Evolutionary conservation across 2,113 vertebrate species (phyloP).

Genomic region (Gymnocephalus cernua): DNA sequence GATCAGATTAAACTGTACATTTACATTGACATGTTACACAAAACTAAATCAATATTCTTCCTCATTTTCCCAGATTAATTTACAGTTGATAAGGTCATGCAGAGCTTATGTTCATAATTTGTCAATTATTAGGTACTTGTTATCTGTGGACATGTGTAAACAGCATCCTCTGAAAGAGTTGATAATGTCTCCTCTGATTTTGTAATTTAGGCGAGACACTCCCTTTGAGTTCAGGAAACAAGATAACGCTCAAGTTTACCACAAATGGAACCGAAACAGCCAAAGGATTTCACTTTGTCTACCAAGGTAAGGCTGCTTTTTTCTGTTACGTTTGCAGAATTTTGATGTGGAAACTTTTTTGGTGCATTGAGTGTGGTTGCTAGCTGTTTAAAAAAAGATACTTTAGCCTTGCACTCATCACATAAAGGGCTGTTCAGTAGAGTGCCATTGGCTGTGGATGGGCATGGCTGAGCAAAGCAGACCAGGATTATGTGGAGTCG

Average conservation of each 20-base stretch:
- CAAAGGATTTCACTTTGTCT: conserved; percentile 99
- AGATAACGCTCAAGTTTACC: conserved; percentile 94
- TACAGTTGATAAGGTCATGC: not conserved
- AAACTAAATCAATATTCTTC: not conserved
- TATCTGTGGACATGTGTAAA: not conserved
- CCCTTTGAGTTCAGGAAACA: conserved; percentile 96
- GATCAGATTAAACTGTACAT: not conserved
- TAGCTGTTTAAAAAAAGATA: not conserved
- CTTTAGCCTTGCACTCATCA: conserved; percentile 27
- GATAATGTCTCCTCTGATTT: conserved; percentile 13
- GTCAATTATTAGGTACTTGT: not conserved
- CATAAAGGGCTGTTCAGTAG: conserved; percentile 38
- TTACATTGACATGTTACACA: not conserved
- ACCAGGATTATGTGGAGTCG: conserved; percentile 44
- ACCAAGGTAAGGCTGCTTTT: conserved; percentile 90
- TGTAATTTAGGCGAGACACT: conserved; percentile 93
- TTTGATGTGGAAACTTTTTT: conserved; percentile 7
- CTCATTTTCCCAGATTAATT: not conserved
- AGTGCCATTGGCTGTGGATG: conserved; percentile 33
- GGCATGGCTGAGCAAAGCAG: conserved; percentile 41
- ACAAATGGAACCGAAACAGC: conserved; percentile 93
- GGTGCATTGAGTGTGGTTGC: conserved; percentile 23
- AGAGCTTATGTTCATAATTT: not conserved
- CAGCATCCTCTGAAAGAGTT: not conserved
- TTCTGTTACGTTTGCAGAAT: not conserved